phyloP scores from a whole-genome alignment of 1,140 invertebrate genomes.

The Achatina immaculata region DNA sequence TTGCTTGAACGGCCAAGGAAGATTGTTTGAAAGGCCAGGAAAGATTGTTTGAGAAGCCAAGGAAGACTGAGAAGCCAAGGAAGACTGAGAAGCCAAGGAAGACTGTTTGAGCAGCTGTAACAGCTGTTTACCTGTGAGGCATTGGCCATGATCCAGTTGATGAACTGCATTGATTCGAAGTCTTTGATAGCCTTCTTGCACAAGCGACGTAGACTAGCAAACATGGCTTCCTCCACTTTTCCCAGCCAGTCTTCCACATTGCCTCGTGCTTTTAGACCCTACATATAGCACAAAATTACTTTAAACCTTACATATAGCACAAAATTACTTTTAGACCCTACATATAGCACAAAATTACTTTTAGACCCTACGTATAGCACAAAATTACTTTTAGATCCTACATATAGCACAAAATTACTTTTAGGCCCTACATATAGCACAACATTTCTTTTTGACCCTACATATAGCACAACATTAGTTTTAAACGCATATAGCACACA shows the following conservation, averaged over 20 bases:
- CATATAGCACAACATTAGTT: neutral
- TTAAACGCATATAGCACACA: neutral
- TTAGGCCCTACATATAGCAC: neutral
- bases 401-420: neutral
- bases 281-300: constrained; percentile 29
- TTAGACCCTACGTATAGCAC: neutral
- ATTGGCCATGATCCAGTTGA: constrained; percentile 77
- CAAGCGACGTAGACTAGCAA: constrained; percentile 65
- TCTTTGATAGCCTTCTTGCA: constrained; percentile 77
- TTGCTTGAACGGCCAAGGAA: no score
- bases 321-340: neutral
- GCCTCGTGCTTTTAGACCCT: constrained; percentile 86
- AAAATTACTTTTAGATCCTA: neutral
- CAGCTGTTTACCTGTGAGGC: constrained; percentile 78
- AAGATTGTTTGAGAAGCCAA: no score
- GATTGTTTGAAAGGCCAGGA: no score
- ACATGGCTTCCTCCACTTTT: constrained; percentile 80
- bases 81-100: no score
- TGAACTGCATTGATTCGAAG: constrained; percentile 73
- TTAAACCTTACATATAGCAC: neutral
- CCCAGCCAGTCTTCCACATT: constrained; percentile 89
- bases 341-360: neutral
- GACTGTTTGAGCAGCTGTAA: no score
- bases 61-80: no score
- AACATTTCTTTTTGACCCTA: neutral